A percentile compares a stretch with the other conserved stretches of the same genome.
Conservation (phyloP, 2,113 vertebrate genomes). For the Alexandromys fortis region DNA sequence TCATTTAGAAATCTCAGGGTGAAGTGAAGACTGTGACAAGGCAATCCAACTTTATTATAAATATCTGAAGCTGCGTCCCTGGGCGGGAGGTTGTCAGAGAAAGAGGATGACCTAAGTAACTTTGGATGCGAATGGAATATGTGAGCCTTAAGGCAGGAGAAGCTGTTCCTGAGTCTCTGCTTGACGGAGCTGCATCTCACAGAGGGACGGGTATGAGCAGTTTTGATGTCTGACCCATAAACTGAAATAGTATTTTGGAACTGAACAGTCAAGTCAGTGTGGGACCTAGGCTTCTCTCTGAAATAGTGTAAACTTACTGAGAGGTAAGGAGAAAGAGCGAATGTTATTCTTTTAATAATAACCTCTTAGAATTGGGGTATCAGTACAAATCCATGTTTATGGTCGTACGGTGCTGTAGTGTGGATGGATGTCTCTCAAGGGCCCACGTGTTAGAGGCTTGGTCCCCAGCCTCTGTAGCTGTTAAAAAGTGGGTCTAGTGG, state of each 20-base stretch:
- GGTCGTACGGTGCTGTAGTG: not conserved
- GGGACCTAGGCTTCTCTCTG: not conserved
- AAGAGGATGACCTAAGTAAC: not conserved
- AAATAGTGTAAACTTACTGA: not conserved
- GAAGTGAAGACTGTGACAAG: not conserved
- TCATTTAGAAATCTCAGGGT: constrained; percentile 4
- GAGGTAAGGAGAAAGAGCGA: not conserved
- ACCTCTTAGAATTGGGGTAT: not conserved
- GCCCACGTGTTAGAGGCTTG: too few species aligned
- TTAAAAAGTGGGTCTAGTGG: too few species aligned
- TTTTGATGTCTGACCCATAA: not conserved
- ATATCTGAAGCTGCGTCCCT: not conserved
- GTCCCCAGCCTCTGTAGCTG: not conserved
- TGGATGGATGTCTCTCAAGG: too few species aligned
- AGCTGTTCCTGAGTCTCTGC: not conserved
- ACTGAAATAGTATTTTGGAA: not conserved
- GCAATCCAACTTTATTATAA: constrained; percentile 13
- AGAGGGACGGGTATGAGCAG: not conserved
- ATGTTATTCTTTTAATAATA: not conserved
- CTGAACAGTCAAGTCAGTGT: not conserved
- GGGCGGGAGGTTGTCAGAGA: not conserved
- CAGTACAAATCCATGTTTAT: too few species aligned
- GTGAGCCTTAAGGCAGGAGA: not conserved
- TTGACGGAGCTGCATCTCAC: not conserved
- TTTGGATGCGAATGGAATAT: not conserved